Percentiles rank a stretch among this genome's conserved stretches.
Conservation (phyloP, 2,113 vertebrate genomes). For the Apistogramma diplotaenia region DNA sequence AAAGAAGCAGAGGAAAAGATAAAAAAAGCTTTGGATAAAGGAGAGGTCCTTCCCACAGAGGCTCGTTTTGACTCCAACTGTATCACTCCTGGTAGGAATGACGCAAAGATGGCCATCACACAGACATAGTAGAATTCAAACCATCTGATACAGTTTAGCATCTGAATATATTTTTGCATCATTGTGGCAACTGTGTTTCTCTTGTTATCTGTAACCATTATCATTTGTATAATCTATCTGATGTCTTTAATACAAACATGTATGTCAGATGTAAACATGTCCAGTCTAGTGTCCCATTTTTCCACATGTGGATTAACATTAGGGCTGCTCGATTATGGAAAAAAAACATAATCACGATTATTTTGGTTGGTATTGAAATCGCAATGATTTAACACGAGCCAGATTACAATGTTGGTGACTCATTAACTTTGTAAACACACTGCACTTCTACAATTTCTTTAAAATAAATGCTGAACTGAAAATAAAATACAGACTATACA, state of each 20-base stretch:
- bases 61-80: conserved; percentile 98
- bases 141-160: background rate
- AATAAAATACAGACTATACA: too few species aligned
- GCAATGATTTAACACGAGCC: too few species aligned
- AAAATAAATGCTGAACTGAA: too few species aligned
- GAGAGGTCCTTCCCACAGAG: conserved; percentile 92
- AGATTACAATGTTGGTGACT: too few species aligned
- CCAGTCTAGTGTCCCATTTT: background rate
- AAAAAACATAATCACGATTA: too few species aligned
- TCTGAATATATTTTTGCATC: background rate
- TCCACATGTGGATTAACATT: background rate
- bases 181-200: background rate
- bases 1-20: conserved; percentile 99
- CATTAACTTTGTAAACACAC: too few species aligned
- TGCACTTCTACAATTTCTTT: too few species aligned
- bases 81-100: conserved; percentile 90
- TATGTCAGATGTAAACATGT: background rate
- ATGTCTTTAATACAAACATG: background rate
- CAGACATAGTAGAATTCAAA: background rate
- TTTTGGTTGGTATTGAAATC: too few species aligned
- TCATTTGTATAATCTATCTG: background rate
- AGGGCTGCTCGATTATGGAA: too few species aligned
- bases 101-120: background rate
- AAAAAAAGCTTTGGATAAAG: conserved; percentile 96
- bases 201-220: background rate